These are phyloP conservation scores for Dipodomys merriami DNA, from an alignment of 2,113 vertebrate species.

Conservation along the genomic window DNA sequence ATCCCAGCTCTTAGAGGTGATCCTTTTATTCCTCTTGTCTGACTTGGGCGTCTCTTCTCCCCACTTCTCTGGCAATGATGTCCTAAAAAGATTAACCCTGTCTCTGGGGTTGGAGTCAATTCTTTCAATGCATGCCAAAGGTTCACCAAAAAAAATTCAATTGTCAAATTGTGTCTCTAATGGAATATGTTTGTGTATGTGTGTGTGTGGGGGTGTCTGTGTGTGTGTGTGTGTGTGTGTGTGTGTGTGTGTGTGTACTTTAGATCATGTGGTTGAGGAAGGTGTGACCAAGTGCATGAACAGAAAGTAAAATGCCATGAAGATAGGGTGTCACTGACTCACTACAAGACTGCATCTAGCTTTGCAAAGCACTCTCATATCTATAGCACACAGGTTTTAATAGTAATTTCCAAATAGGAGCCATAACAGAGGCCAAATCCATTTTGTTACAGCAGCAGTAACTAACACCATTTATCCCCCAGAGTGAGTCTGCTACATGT, in stretches of 20 bases:
- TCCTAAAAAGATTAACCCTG: slow-evolving; percentile 75
- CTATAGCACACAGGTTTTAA: slow-evolving; percentile 74
- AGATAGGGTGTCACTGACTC: slow-evolving; percentile 44
- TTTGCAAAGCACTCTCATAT: slow-evolving; percentile 70
- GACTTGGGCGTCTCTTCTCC: slow-evolving; percentile 49
- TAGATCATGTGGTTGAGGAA: slow-evolving; percentile 54
- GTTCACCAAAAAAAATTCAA: slow-evolving; percentile 72
- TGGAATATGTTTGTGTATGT: slow-evolving; percentile 61
- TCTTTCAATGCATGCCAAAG: slow-evolving; percentile 75
- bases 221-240: no score
- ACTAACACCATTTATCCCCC: slow-evolving; percentile 73
- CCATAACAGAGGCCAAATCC: slow-evolving; percentile 70
- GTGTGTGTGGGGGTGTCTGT: slow-evolving; percentile 75
- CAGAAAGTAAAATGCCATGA: slow-evolving; percentile 67
- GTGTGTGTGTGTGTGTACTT: slow-evolving; percentile 67
- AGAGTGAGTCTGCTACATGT: slow-evolving; percentile 59
- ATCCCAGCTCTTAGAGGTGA: slow-evolving; percentile 26
- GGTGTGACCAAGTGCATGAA: slow-evolving; percentile 51
- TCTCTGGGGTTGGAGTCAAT: slow-evolving; percentile 71
- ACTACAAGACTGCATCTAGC: slow-evolving; percentile 43
- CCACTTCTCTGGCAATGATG: slow-evolving; percentile 55
- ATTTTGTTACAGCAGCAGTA: slow-evolving; percentile 66
- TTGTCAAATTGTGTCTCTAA: slow-evolving; percentile 71
- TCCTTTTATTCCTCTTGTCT: background rate
- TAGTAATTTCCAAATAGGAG: slow-evolving; percentile 74